Evolutionary conservation across 1,140 invertebrate species (phyloP).

Genomic region (Musca vetustissima): DNA sequence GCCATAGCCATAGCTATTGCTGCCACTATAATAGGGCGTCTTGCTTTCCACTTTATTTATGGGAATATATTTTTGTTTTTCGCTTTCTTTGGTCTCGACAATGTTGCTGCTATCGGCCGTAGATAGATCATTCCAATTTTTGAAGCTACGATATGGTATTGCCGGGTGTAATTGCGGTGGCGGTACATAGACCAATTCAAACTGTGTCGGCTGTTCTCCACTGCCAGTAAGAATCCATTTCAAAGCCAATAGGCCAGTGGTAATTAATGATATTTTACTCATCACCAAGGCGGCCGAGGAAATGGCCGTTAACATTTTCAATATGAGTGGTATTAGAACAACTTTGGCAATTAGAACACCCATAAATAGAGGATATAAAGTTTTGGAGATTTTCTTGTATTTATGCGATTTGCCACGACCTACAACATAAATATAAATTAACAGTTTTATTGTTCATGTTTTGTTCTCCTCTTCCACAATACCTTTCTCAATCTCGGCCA

Average conservation of each 20-base stretch:
- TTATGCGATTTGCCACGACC: constrained; percentile 44
- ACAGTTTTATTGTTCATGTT: background rate
- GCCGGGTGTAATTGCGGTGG: constrained; percentile 28
- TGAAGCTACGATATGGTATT: constrained; percentile 19
- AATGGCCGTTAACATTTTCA: constrained; percentile 65
- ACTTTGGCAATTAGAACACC: constrained; percentile 65
- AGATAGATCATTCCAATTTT: constrained; percentile 32
- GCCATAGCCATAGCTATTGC: background rate
- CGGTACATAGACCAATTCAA: constrained; percentile 46
- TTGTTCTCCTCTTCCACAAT: background rate
- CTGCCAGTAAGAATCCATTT: constrained; percentile 39
- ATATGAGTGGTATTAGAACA: constrained; percentile 63
- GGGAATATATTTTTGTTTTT: constrained; percentile 42
- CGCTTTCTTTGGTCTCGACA: background rate
- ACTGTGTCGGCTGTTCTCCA: background rate
- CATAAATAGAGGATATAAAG: constrained; percentile 60
- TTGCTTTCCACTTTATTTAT: constrained; percentile 26
- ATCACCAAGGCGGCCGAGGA: constrained; percentile 64
- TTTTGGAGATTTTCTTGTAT: constrained; percentile 44
- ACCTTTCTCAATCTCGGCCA: constrained; percentile 33
- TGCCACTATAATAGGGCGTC: background rate
- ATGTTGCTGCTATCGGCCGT: constrained; percentile 38
- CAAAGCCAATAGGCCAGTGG: constrained; percentile 55
- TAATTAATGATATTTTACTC: constrained; percentile 59
- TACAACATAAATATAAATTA: constrained; percentile 18